A percentile compares a stretch with the other conserved stretches of the same genome.
Evolutionary conservation across 2,888 invertebrate genomes (phyloP).

Genomic region (Empis stercorea): DNA sequence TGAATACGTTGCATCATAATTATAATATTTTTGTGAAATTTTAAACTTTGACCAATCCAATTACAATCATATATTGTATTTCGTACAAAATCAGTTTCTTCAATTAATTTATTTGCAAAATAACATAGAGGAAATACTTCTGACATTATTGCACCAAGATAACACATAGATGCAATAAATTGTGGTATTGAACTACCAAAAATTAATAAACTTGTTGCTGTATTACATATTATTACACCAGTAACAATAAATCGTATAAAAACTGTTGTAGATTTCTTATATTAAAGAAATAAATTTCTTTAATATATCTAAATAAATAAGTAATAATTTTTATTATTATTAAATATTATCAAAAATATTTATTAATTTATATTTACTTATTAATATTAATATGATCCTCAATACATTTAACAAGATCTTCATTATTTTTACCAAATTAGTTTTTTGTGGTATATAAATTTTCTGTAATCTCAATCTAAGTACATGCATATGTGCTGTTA

Average conservation of each 20-base stretch:
- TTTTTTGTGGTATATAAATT: neutral
- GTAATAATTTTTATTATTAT: too few species aligned
- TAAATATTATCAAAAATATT: too few species aligned
- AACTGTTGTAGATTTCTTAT: constrained; percentile 16
- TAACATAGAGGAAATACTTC: constrained; percentile 19
- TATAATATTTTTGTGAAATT: neutral
- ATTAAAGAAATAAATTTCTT: constrained; percentile 12
- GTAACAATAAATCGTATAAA: constrained; percentile 17
- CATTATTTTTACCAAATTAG: neutral
- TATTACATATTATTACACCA: constrained; percentile 15
- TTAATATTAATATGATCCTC: neutral
- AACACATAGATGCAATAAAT: constrained; percentile 12
- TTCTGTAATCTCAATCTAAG: neutral
- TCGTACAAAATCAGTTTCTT: constrained; percentile 14
- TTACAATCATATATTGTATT: neutral
- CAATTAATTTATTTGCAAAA: constrained; percentile 15
- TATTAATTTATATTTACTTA: neutral
- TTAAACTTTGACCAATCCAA: neutral
- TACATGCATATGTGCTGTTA: neutral
- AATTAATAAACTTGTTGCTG: constrained; percentile 18
- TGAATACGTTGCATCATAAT: neutral
- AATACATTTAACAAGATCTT: neutral
- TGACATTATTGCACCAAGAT: constrained; percentile 13
- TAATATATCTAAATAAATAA: constrained; percentile 5
- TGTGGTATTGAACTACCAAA: constrained; percentile 14